Conservation (phyloP, 1,140 invertebrate genomes). For the Ladona fulva region DNA sequence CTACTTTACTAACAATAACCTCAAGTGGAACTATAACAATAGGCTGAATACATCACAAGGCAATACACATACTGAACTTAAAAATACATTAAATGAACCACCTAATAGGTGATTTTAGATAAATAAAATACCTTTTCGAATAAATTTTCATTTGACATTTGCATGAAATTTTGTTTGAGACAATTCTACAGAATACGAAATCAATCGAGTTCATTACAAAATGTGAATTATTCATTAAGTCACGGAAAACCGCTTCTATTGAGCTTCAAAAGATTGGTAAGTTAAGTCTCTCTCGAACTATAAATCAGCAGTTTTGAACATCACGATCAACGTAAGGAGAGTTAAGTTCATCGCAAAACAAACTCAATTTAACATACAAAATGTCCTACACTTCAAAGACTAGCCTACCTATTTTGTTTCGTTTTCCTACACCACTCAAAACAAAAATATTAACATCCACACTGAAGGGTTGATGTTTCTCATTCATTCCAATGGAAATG, state of each 20-base stretch:
- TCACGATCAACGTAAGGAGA: neutral
- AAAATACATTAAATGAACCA: neutral
- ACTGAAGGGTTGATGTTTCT: neutral
- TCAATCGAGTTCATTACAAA: too few relatives aligned
- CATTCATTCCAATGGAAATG: neutral
- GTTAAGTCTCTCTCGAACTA: too few relatives aligned
- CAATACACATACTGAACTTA: neutral
- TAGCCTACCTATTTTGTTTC: constrained; percentile 1
- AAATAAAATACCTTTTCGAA: too few relatives aligned
- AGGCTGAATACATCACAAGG: neutral
- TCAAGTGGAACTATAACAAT: neutral
- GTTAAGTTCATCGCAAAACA: neutral
- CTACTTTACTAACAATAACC: neutral
- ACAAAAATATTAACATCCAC: neutral
- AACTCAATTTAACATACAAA: neutral
- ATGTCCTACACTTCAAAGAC: neutral
- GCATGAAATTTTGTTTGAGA: too few relatives aligned
- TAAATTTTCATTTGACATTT: too few relatives aligned
- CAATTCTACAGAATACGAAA: too few relatives aligned
- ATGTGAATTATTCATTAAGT: too few relatives aligned
- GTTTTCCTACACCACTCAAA: neutral
- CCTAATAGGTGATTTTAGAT: too few relatives aligned
- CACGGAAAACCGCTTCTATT: too few relatives aligned
- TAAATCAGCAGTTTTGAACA: neutral
- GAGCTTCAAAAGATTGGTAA: too few relatives aligned